phyloP scores from a whole-genome alignment of 2,888 invertebrate species.

The Parochlus steinenii region DNA sequence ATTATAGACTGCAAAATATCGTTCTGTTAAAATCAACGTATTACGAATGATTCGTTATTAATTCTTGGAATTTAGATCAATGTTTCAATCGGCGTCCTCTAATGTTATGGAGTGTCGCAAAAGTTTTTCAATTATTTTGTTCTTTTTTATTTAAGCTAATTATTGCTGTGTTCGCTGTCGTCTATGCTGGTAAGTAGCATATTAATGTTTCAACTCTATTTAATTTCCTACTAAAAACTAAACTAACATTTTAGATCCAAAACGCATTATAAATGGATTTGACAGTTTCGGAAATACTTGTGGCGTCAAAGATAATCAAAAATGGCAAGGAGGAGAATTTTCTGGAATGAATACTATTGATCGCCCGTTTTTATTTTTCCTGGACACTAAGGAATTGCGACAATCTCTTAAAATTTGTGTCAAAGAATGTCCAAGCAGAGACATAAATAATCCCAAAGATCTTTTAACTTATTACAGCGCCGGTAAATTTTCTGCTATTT shows the following conservation, averaged over 20 bases:
- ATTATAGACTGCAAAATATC: too few species aligned
- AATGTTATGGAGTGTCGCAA: conserved; percentile 6
- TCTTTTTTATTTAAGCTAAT: conserved; percentile 44
- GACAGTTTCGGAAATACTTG: conserved; percentile 93
- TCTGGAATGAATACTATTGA: conserved; percentile 68
- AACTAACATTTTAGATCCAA: too few species aligned
- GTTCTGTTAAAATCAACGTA: too few species aligned
- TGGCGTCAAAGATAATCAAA: conserved; percentile 63
- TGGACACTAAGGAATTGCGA: conserved; percentile 59
- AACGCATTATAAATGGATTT: too few species aligned
- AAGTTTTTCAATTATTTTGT: too few species aligned
- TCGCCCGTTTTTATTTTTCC: conserved; percentile 66
- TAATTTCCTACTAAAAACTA: too few species aligned
- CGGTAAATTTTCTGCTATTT: too few species aligned
- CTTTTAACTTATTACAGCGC: conserved; percentile 53
- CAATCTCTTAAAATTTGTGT: conserved; percentile 79
- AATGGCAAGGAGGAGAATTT: conserved; percentile 50
- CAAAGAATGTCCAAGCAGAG: conserved; percentile 61
- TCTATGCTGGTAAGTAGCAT: conserved; percentile 71
- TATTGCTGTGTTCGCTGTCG: conserved; percentile 72
- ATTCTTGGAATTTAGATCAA: too few species aligned
- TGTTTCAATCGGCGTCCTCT: conserved; percentile 11
- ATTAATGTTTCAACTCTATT: conserved; percentile 45
- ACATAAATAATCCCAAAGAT: conserved; percentile 44
- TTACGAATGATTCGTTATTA: too few species aligned